Evolutionary conservation across 2,888 invertebrate genomes (phyloP).

Genomic region (Drosophila subquinaria): DNA sequence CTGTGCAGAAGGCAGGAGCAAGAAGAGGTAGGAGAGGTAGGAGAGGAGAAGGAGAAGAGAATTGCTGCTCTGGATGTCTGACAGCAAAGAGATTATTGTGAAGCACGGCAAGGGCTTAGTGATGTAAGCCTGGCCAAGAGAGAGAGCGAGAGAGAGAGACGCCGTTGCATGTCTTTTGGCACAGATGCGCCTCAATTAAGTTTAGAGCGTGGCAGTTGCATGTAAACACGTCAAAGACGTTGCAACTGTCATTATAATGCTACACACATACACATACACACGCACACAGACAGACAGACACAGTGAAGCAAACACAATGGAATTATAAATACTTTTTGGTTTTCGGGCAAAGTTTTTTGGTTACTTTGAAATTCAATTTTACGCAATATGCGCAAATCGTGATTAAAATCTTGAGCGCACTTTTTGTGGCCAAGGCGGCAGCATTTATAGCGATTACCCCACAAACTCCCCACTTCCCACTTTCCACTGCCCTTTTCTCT

Average conservation of each 20-base stretch:
- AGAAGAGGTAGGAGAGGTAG: not conserved
- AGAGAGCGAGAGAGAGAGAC: conserved; percentile 1
- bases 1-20: not conserved
- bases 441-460: conserved; percentile 4
- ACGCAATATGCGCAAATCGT: conserved; percentile 82
- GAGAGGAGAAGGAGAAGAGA: not conserved
- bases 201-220: conserved; percentile 14
- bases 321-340: conserved; percentile 10
- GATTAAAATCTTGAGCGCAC: conserved; percentile 73
- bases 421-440: conserved; percentile 47
- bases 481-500: not conserved
- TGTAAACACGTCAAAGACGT: conserved; percentile 46
- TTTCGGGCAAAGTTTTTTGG: conserved; percentile 53
- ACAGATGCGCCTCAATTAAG: conserved; percentile 63
- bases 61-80: conserved; percentile 35
- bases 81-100: conserved; percentile 57
- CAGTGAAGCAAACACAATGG: conserved; percentile 21
- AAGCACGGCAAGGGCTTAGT: conserved; percentile 63
- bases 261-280: conserved; percentile 1
- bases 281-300: not conserved
- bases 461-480: too few species aligned
- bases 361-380: conserved; percentile 81
- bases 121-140: conserved; percentile 53
- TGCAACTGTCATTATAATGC: conserved; percentile 51
- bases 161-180: conserved; percentile 10